These are phyloP conservation scores for Colaptes auratus DNA, from an alignment of 2,113 vertebrate species.

Conservation along the genomic window DNA sequence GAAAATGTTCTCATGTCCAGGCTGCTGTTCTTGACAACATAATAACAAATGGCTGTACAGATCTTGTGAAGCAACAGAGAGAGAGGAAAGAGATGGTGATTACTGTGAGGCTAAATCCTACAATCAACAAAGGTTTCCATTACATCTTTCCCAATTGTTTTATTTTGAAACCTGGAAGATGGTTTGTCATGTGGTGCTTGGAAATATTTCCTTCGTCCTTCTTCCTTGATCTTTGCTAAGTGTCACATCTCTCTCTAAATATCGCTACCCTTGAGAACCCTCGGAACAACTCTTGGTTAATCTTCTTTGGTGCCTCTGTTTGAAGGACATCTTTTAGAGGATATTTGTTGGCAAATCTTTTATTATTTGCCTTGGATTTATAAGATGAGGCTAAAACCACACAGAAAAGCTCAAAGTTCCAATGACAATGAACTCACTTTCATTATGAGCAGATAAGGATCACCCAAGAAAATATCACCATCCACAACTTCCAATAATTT, in stretches of 20 bases:
- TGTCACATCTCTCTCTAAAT: neutral
- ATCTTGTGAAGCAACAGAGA: neutral
- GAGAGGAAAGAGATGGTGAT: neutral
- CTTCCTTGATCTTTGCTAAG: neutral
- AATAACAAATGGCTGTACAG: neutral
- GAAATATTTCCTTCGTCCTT: neutral
- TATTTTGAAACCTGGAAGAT: neutral
- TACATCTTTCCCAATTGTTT: neutral
- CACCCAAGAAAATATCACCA: neutral
- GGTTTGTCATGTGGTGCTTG: neutral
- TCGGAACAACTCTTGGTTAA: neutral
- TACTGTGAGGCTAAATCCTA: neutral
- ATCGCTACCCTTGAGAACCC: neutral
- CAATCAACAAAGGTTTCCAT: neutral
- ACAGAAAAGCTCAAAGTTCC: neutral
- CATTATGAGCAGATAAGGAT: neutral
- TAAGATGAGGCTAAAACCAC: neutral
- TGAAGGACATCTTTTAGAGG: neutral
- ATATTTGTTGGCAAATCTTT: neutral
- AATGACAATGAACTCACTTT: neutral
- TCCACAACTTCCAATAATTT: neutral
- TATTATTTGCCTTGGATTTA: neutral
- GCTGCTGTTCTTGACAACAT: neutral
- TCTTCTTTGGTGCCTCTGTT: neutral
- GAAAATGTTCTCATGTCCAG: conserved; percentile 13